phyloP scores from a whole-genome alignment of 2,113 vertebrate species.

The Tursiops truncatus region DNA sequence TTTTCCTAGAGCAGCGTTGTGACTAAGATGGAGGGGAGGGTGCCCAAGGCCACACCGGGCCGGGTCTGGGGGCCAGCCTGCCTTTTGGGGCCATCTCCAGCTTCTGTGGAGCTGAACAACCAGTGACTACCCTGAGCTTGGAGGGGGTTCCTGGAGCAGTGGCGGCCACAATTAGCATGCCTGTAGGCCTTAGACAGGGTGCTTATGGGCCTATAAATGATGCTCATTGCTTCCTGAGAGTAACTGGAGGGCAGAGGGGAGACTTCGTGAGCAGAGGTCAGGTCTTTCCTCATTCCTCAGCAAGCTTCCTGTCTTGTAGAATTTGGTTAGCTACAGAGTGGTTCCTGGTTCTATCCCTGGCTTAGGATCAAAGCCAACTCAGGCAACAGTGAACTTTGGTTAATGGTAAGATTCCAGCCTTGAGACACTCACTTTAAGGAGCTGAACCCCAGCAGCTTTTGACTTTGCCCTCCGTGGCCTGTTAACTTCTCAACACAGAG shows the following conservation, averaged over 20 bases:
- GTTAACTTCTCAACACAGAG: neutral
- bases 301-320: neutral
- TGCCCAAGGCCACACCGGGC: neutral
- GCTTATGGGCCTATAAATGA: neutral
- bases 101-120: neutral
- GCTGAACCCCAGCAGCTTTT: neutral
- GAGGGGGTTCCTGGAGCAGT: neutral
- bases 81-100: neutral
- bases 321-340: neutral
- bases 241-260: neutral
- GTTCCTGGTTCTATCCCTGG: neutral
- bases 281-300: neutral
- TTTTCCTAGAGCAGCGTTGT: neutral
- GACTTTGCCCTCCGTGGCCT: conserved; percentile 35
- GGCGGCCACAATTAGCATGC: no score
- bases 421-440: neutral
- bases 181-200: neutral
- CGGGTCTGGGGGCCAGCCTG: neutral
- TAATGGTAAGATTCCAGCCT: neutral
- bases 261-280: neutral
- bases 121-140: neutral
- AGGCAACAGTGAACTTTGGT: conserved; percentile 44
- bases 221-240: neutral
- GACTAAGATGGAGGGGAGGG: neutral
- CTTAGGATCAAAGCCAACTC: neutral